These are phyloP conservation scores for Archips xylosteana DNA, from an alignment of 2,888 invertebrate genomes.

Conservation along the genomic window DNA sequence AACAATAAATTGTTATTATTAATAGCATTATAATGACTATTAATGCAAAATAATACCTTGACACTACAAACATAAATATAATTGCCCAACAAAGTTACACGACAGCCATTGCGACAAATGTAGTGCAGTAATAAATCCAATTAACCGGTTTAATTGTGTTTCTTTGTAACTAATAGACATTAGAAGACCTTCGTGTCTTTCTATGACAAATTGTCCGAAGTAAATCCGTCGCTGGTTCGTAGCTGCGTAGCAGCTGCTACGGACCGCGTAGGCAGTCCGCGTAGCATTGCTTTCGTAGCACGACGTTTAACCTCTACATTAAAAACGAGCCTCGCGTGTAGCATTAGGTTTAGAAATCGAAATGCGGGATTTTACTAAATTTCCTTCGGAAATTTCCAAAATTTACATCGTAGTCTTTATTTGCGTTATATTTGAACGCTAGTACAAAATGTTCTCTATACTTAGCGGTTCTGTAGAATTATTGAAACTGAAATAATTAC, in stretches of 20 bases:
- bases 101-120: constrained; percentile 6
- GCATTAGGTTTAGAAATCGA: too few relatives aligned
- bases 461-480: too few relatives aligned
- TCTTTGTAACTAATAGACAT: neutral
- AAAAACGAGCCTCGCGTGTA: too few relatives aligned
- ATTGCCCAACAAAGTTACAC: neutral
- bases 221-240: neutral
- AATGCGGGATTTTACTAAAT: too few relatives aligned
- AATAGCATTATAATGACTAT: neutral
- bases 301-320: neutral
- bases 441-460: too few relatives aligned
- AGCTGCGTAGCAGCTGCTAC: constrained; percentile 28
- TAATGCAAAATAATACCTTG: neutral
- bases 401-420: too few relatives aligned
- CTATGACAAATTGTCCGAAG: constrained; percentile 6
- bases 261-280: constrained; percentile 25
- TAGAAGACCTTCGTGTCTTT: constrained; percentile 6
- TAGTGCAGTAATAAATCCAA: constrained; percentile 13
- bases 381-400: too few relatives aligned
- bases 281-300: constrained; percentile 18
- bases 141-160: constrained; percentile 10
- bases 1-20: neutral
- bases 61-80: neutral
- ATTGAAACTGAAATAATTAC: too few relatives aligned
- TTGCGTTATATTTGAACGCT: too few relatives aligned